Conservation (phyloP, 2,113 vertebrate species). For the Nettapus auritus region DNA sequence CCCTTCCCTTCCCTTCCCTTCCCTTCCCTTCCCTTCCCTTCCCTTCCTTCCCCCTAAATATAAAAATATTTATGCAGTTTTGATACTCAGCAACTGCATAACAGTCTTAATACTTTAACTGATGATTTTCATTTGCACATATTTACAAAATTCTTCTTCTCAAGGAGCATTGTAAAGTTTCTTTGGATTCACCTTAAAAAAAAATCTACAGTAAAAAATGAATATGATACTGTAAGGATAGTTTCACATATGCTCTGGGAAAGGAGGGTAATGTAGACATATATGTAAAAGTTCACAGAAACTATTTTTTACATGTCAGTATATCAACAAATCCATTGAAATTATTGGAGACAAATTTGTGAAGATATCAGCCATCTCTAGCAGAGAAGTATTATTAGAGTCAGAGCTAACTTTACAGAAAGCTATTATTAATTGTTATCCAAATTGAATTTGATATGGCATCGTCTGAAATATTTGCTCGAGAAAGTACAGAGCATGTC, state of each 20-base stretch:
- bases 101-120: background rate
- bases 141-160: background rate
- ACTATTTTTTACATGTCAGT: background rate
- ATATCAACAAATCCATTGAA: background rate
- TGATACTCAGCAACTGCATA: background rate
- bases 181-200: background rate
- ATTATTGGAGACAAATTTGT: background rate
- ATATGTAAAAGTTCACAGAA: background rate
- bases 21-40: too few relatives aligned
- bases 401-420: conserved; percentile 15
- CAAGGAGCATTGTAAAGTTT: background rate
- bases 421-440: conserved; percentile 37
- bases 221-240: background rate
- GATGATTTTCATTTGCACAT: background rate
- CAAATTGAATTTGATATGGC: conserved; percentile 53
- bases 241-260: background rate
- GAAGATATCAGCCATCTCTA: background rate
- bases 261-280: background rate
- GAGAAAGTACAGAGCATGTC: conserved; percentile 42
- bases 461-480: conserved; percentile 55
- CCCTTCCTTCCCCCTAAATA: too few relatives aligned
- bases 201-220: background rate
- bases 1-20: too few relatives aligned
- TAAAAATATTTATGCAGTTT: background rate
- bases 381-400: conserved; percentile 22